Evolutionary conservation across 2,797 vertebrate genomes (phyloP).

Genomic region (Hyperoplus lanceolatus): DNA sequence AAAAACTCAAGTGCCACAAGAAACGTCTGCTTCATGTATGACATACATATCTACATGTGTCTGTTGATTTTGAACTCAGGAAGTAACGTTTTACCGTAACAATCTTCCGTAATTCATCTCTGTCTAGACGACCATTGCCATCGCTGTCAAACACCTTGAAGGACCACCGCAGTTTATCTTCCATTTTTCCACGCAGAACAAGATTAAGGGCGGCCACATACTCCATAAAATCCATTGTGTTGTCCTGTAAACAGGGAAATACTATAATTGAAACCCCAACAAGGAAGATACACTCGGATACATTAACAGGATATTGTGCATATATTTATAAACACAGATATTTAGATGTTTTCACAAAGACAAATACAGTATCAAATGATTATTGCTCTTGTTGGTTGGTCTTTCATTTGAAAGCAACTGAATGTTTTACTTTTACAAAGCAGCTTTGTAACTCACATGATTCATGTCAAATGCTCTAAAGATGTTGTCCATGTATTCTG

Average conservation of each 20-base stretch:
- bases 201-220: conserved; percentile 77
- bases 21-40: too few relatives aligned
- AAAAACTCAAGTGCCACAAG: too few relatives aligned
- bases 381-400: not conserved
- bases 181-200: conserved; percentile 71
- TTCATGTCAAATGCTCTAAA: conserved; percentile 76
- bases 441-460: conserved; percentile 50
- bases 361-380: not conserved
- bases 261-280: not conserved
- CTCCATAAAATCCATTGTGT: conserved; percentile 73
- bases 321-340: not conserved
- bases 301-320: not conserved
- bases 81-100: conserved; percentile 54
- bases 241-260: conserved; percentile 58
- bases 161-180: conserved; percentile 75
- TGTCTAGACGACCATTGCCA: conserved; percentile 68
- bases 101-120: conserved; percentile 66
- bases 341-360: not conserved
- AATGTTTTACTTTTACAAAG: not conserved
- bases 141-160: conserved; percentile 78
- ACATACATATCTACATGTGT: too few relatives aligned
- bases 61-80: not conserved
- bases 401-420: not conserved
- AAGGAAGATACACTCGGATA: not conserved
- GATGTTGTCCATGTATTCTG: conserved; percentile 67